Conservation (phyloP, 2,888 invertebrate species). For the Ecliptopera silaceata region DNA sequence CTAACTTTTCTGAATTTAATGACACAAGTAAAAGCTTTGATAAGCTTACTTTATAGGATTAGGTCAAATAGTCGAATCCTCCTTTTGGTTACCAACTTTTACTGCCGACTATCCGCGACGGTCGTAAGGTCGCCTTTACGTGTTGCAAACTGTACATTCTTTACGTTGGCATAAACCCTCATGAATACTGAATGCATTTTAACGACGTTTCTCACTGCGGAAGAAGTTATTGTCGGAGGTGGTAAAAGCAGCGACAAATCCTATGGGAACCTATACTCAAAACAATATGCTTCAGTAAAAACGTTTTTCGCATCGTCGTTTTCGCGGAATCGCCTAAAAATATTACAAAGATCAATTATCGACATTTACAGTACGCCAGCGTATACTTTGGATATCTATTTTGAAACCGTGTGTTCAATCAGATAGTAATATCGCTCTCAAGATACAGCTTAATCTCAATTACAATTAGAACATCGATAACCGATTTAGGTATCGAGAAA, state of each 20-base stretch:
- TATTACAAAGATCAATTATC: too few relatives aligned
- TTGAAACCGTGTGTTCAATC: constrained; percentile 1
- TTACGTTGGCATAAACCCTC: constrained; percentile 17
- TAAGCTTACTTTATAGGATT: background rate
- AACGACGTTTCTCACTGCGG: constrained; percentile 16
- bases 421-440: constrained; percentile 6
- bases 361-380: too few relatives aligned
- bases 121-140: constrained; percentile 23
- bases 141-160: constrained; percentile 23
- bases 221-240: constrained; percentile 17
- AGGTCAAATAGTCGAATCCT: background rate
- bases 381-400: too few relatives aligned
- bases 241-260: constrained; percentile 18
- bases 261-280: constrained; percentile 14
- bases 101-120: constrained; percentile 5
- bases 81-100: constrained; percentile 6
- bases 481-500: constrained; percentile 35
- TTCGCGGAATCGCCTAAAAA: too few relatives aligned
- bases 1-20: background rate
- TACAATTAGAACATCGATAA: constrained; percentile 41
- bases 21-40: background rate
- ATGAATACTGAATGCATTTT: constrained; percentile 25
- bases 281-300: background rate
- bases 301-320: too few relatives aligned
- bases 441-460: constrained; percentile 32